Base-by-base conservation (phyloP, 1,140 invertebrate species). In the Caenorhabditis brenneri region DNA sequence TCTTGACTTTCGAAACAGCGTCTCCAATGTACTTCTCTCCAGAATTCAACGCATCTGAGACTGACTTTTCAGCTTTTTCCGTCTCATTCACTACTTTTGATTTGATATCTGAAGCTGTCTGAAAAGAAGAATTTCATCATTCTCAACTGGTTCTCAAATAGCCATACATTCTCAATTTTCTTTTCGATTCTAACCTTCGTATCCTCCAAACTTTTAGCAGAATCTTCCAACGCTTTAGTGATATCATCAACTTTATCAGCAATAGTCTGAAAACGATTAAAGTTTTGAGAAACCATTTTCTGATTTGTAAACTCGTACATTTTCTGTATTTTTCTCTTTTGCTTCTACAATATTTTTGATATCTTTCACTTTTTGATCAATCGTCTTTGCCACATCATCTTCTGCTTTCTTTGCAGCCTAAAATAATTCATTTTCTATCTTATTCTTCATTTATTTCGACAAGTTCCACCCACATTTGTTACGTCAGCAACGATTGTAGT, bases 371-470 rank as follows among this genome's bases (percentile, higher is more conserved):
- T 16, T 29, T 51, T 84, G 74, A 22, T 69, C n/a, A 10, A 53
- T 58, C 42, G 15, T 51, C n/a, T 36, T 27, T 36, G 49, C 69
- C 9, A 74, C 19, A 3, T 79, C 39, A 12, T 33, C 16, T 27
- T 83, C 31, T 42, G 39, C 33, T 36, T 42, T 81, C 36, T 79
- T 58, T 24, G 27, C n/a, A 19, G 42, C 31, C 39, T 65, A 31
- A 65, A 65, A 65, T 36, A 36, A 19, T 7, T 82, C 24, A 22
- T 86, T 85, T 27, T 29, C n/a, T n/a, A n/a, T n/a, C n/a, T n/a
- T n/a, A n/a, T n/a, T 46, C n/a, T 80, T 39, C 22, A 55, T 4
- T 51, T 85, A n/a, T 84, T 12, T 36, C 36, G 12, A 42, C 12
- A 12, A 49, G 19, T 6, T 33, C 27, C 85, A 19, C 82, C 65